Evolutionary conservation across 2,888 invertebrate genomes (phyloP).

Genomic region (Epinotia bilunana): DNA sequence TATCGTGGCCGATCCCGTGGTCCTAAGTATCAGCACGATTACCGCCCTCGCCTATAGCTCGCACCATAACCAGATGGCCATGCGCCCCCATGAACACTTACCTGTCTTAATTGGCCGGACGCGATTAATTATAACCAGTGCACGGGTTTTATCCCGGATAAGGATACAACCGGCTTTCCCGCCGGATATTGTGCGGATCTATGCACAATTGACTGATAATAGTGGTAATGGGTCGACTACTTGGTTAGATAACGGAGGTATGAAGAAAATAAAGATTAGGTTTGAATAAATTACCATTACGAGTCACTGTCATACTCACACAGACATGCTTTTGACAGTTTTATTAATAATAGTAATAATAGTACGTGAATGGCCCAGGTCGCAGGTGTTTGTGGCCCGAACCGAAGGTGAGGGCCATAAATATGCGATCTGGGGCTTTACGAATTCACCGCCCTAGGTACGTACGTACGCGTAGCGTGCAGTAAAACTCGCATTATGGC

Average conservation of each 20-base stretch:
- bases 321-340: too few species aligned
- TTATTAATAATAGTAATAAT: too few species aligned
- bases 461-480: too few species aligned
- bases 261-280: neutral
- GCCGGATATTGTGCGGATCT: constrained; percentile 56
- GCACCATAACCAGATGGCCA: constrained; percentile 10
- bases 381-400: too few species aligned
- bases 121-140: constrained; percentile 47
- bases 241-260: neutral
- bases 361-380: too few species aligned
- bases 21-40: neutral
- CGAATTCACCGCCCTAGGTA: too few species aligned
- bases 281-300: neutral
- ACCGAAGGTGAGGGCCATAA: too few species aligned
- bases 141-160: constrained; percentile 56
- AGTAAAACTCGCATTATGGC: too few species aligned
- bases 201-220: constrained; percentile 22
- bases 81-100: constrained; percentile 25
- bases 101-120: constrained; percentile 28
- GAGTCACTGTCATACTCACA: too few species aligned
- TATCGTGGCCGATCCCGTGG: too few species aligned
- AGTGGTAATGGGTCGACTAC: constrained; percentile 17
- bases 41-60: neutral
- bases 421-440: too few species aligned
- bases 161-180: constrained; percentile 24